These are phyloP conservation scores for Haplochromis burtoni DNA, from an alignment of 2,113 vertebrate genomes.

Conservation along the genomic window DNA sequence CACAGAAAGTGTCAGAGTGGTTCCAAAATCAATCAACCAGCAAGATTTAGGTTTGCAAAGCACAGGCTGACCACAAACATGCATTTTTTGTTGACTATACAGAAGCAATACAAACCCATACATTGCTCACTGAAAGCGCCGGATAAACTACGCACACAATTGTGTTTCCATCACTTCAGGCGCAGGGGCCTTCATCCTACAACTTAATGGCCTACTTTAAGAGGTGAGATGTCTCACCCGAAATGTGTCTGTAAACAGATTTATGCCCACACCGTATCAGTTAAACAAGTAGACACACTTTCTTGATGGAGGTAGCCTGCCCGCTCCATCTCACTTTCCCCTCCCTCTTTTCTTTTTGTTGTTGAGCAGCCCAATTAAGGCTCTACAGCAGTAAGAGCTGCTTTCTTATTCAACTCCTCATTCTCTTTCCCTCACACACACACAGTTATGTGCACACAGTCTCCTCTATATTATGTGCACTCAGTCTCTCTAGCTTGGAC, in stretches of 20 bases:
- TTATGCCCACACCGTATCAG: neutral
- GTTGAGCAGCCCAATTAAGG: conserved; percentile 31
- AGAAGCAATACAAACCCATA: neutral
- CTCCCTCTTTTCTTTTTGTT: neutral
- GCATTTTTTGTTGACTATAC: neutral
- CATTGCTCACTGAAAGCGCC: neutral
- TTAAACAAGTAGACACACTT: neutral
- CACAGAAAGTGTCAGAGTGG: neutral
- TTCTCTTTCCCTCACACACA: neutral
- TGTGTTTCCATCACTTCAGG: neutral
- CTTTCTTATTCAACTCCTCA: neutral
- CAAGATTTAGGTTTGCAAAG: neutral
- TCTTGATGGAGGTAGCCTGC: neutral
- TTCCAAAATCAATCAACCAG: neutral
- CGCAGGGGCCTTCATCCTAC: neutral
- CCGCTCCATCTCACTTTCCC: neutral
- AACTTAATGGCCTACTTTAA: neutral
- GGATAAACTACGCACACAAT: neutral
- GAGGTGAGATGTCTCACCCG: neutral
- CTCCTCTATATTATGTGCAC: neutral
- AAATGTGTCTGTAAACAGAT: neutral
- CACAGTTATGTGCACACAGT: neutral
- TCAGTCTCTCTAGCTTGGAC: neutral
- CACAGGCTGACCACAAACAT: conserved; percentile 5
- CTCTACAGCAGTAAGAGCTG: neutral